Conservation (phyloP, 2,888 invertebrate genomes). For the Cacoxenus indagator region DNA sequence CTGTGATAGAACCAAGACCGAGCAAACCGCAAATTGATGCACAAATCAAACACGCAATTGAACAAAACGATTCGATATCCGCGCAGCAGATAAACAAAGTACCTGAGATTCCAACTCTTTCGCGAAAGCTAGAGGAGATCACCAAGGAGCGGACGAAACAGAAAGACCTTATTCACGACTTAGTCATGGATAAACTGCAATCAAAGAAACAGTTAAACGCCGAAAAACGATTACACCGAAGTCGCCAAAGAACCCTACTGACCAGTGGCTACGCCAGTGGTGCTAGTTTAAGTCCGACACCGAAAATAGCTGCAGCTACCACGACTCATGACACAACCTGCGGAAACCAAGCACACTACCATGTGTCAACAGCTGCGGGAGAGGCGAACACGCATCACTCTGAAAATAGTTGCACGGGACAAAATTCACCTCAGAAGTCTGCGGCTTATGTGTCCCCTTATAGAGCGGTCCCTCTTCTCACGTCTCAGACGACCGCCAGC, state of each 20-base stretch:
- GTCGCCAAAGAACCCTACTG: constrained; percentile 72
- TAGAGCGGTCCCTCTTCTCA: constrained; percentile 25
- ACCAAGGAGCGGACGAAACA: constrained; percentile 85
- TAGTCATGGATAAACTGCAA: constrained; percentile 85
- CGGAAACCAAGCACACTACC: constrained; percentile 68
- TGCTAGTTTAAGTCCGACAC: constrained; percentile 67
- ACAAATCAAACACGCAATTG: constrained; percentile 19
- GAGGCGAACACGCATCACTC: neutral
- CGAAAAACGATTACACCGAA: constrained; percentile 75
- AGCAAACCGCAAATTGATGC: constrained; percentile 38
- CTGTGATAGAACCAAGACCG: constrained; percentile 65
- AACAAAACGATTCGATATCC: constrained; percentile 29
- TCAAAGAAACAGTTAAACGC: constrained; percentile 77
- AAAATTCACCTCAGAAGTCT: constrained; percentile 56
- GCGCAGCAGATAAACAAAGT: constrained; percentile 48
- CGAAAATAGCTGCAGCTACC: constrained; percentile 64
- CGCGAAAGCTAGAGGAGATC: constrained; percentile 81
- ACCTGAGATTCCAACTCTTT: constrained; percentile 74
- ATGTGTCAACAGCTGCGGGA: constrained; percentile 58
- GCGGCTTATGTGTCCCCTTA: constrained; percentile 61
- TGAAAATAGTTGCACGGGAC: constrained; percentile 41
- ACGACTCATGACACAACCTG: constrained; percentile 61
- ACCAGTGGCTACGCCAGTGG: constrained; percentile 65
- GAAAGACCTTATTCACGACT: constrained; percentile 85
- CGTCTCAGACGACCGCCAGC: constrained; percentile 34